Evolutionary conservation across 2,797 vertebrate species (phyloP), one percentile per base, ranked within the genome.

Genomic region (Myotis findleyi): DNA sequence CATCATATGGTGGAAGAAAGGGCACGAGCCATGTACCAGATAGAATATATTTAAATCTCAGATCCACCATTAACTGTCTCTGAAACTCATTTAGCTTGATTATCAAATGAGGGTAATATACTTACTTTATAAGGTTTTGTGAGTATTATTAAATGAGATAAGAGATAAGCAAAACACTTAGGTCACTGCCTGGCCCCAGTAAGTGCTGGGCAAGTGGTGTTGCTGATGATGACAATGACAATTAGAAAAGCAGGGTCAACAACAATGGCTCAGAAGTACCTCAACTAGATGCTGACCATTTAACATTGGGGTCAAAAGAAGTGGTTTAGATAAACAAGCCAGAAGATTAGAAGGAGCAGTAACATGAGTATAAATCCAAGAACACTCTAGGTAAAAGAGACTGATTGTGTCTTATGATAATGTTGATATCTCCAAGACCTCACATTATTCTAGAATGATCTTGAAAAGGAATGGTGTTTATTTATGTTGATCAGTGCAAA

Each of bases 61-160:
- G 33, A 2, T 36, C 69, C 8, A 76, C 33, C 23, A 25, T 6
- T 41, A 53, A 71, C 49, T 88, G n/a, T 49, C 23, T 82, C 73
- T 57, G 49, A 93, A 83, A 55, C 12, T 38, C 55, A 77, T 38
- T 38, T 41, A 36, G 11, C 0, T 25, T 49, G 8, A 51, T 47
- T 75, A 59, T 27, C 47, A 83, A 71, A 80, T 30, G 21, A 84
- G 16, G 21, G 23, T 30, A 30, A 76, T 66, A 18, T 0, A 49
- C 73, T 81, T 20, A 49, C 41, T 33, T n/a, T 51, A 20, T 3
- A 81, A 51, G 44, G 49, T 47, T 79, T 47, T 53, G 7, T 33
- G 68, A 87, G 30, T 77, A 91, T 87, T 68, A 89, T 80, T 83
- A 96, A 92, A 75, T 83, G 55, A 93, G 41, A 62, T 44, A 85